These are phyloP conservation scores for Sparus aurata DNA, from an alignment of 2,797 vertebrate genomes.

Conservation along the genomic window DNA sequence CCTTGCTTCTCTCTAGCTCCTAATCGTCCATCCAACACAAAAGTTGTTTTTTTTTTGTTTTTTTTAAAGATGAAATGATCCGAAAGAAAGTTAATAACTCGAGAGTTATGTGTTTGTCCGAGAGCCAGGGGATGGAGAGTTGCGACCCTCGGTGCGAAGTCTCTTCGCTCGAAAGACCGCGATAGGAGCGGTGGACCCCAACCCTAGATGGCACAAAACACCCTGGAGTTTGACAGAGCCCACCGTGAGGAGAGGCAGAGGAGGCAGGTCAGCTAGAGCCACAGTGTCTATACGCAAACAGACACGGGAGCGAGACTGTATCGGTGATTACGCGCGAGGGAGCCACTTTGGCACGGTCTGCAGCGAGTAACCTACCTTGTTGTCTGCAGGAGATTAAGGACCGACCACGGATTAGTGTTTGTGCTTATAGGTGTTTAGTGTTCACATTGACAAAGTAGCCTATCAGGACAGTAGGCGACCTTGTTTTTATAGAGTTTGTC, in stretches of 20 bases:
- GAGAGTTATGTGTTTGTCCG: slow-evolving; percentile 20
- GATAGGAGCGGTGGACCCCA: slow-evolving; percentile 48
- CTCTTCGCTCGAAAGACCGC: slow-evolving; percentile 63
- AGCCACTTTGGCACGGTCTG: slow-evolving; percentile 55
- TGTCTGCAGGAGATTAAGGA: slow-evolving; percentile 75
- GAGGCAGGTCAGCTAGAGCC: slow-evolving; percentile 31
- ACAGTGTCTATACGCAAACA: slow-evolving; percentile 31
- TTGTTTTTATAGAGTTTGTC: not conserved
- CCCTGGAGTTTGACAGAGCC: slow-evolving; percentile 48
- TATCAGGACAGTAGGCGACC: slow-evolving; percentile 48
- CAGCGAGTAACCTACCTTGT: slow-evolving; percentile 24
- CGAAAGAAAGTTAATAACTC: slow-evolving; percentile 26
- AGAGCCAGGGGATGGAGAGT: slow-evolving; percentile 26
- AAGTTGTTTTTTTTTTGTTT: not conserved
- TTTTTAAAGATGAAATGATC: slow-evolving; percentile 16
- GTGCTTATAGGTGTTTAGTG: slow-evolving; percentile 68
- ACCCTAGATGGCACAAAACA: slow-evolving; percentile 65
- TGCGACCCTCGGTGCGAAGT: slow-evolving; percentile 31
- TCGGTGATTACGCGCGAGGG: slow-evolving; percentile 36
- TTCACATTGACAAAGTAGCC: slow-evolving; percentile 69
- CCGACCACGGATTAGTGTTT: slow-evolving; percentile 73
- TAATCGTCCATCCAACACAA: slow-evolving; percentile 28
- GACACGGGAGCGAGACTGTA: not conserved
- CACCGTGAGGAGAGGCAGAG: slow-evolving; percentile 24
- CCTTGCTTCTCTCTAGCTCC: slow-evolving; percentile 20